These are phyloP conservation scores for Typhlomys cinereus DNA, from an alignment of 2,113 vertebrate species.

Conservation along the genomic window DNA sequence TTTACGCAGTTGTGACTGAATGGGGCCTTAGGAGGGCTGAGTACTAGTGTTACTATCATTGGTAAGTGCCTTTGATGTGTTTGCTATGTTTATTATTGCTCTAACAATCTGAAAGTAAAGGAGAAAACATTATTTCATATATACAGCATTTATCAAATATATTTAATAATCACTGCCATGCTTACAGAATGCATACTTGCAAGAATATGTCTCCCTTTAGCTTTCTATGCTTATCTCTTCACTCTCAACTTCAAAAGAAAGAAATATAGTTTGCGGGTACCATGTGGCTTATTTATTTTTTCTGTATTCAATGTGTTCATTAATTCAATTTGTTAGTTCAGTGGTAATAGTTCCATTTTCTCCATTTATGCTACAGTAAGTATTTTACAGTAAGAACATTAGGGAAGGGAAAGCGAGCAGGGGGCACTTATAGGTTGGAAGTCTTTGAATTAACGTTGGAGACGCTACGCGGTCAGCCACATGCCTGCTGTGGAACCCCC, in stretches of 20 bases:
- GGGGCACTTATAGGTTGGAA: slow-evolving; percentile 50
- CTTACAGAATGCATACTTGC: neutral
- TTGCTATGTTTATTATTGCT: neutral
- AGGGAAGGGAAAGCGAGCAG: neutral
- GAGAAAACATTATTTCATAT: neutral
- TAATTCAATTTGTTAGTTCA: neutral
- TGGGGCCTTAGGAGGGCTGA: neutral
- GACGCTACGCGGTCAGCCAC: slow-evolving; percentile 78
- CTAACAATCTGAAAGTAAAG: neutral
- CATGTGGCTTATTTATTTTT: neutral
- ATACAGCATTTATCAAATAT: neutral
- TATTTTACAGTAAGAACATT: neutral
- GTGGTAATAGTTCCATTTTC: neutral
- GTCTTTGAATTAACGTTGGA: slow-evolving; percentile 70
- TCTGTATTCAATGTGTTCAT: neutral
- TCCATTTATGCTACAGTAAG: neutral
- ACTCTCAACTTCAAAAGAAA: neutral
- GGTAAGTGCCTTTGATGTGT: neutral
- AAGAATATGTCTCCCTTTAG: neutral
- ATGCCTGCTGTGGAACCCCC: slow-evolving; percentile 79
- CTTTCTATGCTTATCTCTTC: neutral
- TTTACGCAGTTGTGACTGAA: too few species aligned
- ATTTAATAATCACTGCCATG: neutral
- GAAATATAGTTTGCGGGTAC: neutral
- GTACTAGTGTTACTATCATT: neutral